Conservation (phyloP, 2,797 vertebrate species). For the Phylloscopus collybita region DNA sequence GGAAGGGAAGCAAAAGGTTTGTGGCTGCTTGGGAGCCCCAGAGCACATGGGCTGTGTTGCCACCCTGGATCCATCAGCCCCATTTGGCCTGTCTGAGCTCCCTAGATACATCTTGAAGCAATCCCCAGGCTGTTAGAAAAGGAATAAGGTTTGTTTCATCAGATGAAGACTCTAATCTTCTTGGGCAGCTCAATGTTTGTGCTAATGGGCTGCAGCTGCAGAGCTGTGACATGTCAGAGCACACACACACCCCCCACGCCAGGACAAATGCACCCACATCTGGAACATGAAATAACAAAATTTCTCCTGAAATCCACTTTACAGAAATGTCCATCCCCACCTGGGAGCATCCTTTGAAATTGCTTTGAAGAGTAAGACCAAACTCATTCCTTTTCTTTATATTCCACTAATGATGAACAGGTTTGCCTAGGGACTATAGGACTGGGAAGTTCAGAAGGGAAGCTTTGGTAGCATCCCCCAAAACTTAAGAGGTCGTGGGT, state of each 20-base stretch:
- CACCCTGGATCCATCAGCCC: neutral
- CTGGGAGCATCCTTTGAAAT: constrained; percentile 57
- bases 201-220: constrained; percentile 64
- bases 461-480: neutral
- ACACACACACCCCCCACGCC: fast-evolving
- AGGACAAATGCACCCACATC: neutral
- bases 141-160: neutral
- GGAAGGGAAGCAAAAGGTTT: neutral
- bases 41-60: neutral
- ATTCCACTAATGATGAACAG: neutral
- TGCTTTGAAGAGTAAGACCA: constrained; percentile 17
- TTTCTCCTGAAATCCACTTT: neutral
- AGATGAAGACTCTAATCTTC: neutral
- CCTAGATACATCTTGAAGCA: constrained; percentile 18
- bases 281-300: neutral
- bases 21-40: neutral
- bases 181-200: neutral
- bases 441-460: neutral
- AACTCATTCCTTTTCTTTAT: constrained; percentile 45
- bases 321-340: neutral
- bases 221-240: constrained; percentile 18
- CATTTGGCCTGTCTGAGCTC: neutral
- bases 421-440: neutral
- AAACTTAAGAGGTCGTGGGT: neutral
- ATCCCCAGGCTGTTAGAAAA: neutral